These are phyloP conservation scores for Auanema freiburgensis DNA, from an alignment of 2,888 invertebrate species.

Conservation along the genomic window DNA sequence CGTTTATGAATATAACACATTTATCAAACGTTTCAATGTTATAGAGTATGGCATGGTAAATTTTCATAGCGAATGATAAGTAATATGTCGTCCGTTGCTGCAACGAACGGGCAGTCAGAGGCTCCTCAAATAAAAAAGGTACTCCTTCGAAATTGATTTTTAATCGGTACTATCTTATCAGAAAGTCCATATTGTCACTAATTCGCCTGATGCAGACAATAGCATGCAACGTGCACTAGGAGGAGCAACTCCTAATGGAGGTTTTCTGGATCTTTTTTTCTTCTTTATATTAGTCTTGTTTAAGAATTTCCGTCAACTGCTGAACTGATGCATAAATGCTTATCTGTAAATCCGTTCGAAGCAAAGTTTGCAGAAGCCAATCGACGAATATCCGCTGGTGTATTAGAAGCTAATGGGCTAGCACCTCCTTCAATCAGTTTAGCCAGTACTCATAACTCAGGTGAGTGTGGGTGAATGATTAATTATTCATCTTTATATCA, in stretches of 20 bases:
- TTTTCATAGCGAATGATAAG: neutral
- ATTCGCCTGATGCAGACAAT: constrained; percentile 3
- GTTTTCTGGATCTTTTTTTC: neutral
- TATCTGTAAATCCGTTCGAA: constrained; percentile 62
- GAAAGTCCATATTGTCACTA: constrained; percentile 16
- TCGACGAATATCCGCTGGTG: constrained; percentile 45
- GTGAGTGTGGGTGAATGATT: neutral
- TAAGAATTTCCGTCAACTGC: constrained; percentile 61
- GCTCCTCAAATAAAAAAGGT: constrained; percentile 6
- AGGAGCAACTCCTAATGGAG: constrained; percentile 16
- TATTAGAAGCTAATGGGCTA: constrained; percentile 44
- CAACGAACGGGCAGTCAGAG: constrained; percentile 31
- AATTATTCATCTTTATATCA: constrained; percentile 11
- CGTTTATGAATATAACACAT: neutral
- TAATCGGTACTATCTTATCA: constrained; percentile 1
- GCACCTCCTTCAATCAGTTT: constrained; percentile 27
- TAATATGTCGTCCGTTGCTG: constrained; percentile 30
- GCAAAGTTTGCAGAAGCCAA: constrained; percentile 62
- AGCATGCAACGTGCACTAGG: constrained; percentile 6
- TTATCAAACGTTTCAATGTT: neutral
- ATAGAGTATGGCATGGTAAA: neutral
- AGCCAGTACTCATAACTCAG: constrained; percentile 3
- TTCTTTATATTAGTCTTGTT: constrained; percentile 13
- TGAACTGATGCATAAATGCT: constrained; percentile 60
- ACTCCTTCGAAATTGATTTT: constrained; percentile 3